These are phyloP conservation scores for Tonatia bakeri DNA, from an alignment of 2,113 vertebrate genomes.

Conservation along the genomic window DNA sequence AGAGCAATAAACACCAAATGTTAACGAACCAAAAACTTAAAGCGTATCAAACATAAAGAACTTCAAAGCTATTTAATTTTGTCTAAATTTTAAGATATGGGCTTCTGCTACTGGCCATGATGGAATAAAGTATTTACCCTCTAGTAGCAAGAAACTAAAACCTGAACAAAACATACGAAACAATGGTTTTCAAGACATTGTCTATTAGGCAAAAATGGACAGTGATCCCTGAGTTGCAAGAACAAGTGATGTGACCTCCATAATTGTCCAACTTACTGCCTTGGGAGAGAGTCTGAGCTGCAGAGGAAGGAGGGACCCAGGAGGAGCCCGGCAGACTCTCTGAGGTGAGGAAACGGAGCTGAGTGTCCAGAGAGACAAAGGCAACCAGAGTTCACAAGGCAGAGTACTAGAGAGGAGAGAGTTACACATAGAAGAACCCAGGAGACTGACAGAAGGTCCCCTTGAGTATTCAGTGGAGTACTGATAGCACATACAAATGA, in stretches of 20 bases:
- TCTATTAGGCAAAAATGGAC: background rate
- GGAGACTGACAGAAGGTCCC: background rate
- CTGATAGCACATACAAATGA: background rate
- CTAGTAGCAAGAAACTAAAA: background rate
- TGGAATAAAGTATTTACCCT: background rate
- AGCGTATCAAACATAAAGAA: background rate
- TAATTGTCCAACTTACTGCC: background rate
- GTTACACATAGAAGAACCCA: background rate
- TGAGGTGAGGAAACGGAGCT: background rate
- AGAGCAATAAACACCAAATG: background rate
- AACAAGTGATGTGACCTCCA: background rate
- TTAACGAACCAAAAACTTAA: constrained; percentile 11
- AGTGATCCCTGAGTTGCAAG: background rate
- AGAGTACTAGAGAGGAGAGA: background rate
- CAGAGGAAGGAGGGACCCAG: background rate
- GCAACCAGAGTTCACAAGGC: background rate
- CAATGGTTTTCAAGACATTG: background rate
- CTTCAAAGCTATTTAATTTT: background rate
- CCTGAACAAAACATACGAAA: background rate
- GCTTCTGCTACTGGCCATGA: background rate
- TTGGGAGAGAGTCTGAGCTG: background rate
- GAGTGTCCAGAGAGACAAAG: background rate
- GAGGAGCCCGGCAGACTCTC: background rate
- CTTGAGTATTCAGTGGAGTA: background rate
- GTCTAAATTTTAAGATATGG: constrained; percentile 6